Base-by-base conservation (phyloP, 2,888 invertebrate species). In the Ferdinandea cuprea region DNA sequence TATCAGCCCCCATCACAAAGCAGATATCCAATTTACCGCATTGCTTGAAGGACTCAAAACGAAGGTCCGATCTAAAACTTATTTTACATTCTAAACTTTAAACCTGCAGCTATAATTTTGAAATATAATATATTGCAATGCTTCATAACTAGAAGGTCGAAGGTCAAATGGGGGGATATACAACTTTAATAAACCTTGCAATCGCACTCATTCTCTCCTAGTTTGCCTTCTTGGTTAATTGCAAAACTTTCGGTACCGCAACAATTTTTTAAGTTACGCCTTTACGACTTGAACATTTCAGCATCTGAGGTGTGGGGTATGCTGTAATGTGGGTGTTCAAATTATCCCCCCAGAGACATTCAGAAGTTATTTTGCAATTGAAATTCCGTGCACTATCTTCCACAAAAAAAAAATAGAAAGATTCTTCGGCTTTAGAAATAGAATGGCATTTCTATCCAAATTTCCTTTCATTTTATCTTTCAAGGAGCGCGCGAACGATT, bases 331-430 rank as follows among this genome's bases (percentile, higher is more conserved):
- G 37, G 58, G 58, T 37, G 40, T 44, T 56, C 48, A 83, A 83
- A 78, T 83, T 72, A 73, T 83, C 68, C 76, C 68, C 76, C 50
- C 63, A 83, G 72, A 83, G 83, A 78, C 78, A 83, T 78, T 83
- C 72, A 48, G 63, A 83, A 83, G 78, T 83, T 83, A 83, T 83
- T 83, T 78, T 78, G 68, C 83, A 83, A 83, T 83, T 83, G 83
- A 83, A 83, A 83, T 83, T 83, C 83, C 78, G 61, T 78, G 72
- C 83, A 78, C 66, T 78, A 83, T 83, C 83, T 83, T 21, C 58
- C 28, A 63, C 63, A 72, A 78, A 72, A 83, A 78, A 68, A 25
- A 63, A 54, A 72, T 73, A 72, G 78, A 78, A 68, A 25, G 63
- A 54, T 73, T 42, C 68, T 78, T 37, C 25, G 32, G 72, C 72